These are phyloP conservation scores for Malacoctenus gilli DNA, from an alignment of 2,797 vertebrate genomes.

Conservation along the genomic window DNA sequence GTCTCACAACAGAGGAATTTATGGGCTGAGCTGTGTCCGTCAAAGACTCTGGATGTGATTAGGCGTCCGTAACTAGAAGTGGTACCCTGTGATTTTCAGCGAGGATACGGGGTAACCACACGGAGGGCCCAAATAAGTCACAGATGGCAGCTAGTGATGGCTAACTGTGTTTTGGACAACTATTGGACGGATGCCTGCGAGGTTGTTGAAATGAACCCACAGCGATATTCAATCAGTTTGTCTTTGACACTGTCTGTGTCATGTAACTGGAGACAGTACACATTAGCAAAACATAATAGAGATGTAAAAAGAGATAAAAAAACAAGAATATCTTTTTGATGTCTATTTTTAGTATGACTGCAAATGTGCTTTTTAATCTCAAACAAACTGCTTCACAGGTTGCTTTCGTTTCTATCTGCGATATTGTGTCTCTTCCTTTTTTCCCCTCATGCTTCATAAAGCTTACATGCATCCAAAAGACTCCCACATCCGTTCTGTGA, in stretches of 20 bases:
- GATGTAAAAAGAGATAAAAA: neutral
- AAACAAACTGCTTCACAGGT: too few relatives aligned
- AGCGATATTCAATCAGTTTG: neutral
- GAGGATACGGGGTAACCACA: neutral
- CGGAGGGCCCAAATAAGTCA: neutral
- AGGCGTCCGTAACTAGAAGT: neutral
- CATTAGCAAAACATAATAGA: too few relatives aligned
- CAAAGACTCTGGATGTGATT: neutral
- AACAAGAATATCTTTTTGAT: too few relatives aligned
- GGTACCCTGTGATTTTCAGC: neutral
- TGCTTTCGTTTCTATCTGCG: too few relatives aligned
- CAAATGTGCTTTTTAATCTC: too few relatives aligned
- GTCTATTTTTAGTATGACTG: too few relatives aligned
- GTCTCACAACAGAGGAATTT: too few relatives aligned
- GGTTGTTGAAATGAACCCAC: neutral
- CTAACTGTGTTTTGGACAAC: neutral
- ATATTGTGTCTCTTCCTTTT: too few relatives aligned
- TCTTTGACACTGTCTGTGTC: neutral
- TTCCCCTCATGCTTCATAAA: too few relatives aligned
- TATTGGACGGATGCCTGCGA: too few relatives aligned
- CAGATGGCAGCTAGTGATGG: slow-evolving; percentile 2
- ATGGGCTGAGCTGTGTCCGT: neutral
- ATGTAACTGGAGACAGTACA: too few relatives aligned
- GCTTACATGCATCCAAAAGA: too few relatives aligned
- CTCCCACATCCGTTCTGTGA: slow-evolving; percentile 33